phyloP scores from a whole-genome alignment of 2,797 vertebrate species.

The Astyanax mexicanus region DNA sequence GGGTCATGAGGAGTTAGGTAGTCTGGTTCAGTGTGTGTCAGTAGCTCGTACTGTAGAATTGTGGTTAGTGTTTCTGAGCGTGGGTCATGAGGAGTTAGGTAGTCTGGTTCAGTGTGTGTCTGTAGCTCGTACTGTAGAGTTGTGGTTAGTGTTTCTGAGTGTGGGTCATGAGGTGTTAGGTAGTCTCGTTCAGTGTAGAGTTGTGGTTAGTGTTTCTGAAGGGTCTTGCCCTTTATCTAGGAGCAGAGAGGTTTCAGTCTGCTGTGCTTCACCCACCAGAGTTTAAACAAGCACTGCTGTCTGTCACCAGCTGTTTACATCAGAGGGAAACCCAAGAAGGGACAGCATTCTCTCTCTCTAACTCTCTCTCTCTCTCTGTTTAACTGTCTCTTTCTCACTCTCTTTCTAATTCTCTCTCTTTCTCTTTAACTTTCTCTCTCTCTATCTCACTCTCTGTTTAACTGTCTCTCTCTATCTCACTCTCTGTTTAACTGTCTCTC shows the following conservation, averaged over 20 bases:
- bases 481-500: neutral
- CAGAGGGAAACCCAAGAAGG: slow-evolving; percentile 68
- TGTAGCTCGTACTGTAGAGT: no score
- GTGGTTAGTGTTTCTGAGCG: no score
- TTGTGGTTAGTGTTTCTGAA: slow-evolving; percentile 29
- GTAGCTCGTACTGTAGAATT: no score
- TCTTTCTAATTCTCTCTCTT: neutral
- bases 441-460: neutral
- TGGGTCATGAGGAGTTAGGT: no score
- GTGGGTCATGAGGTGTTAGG: no score
- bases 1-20: no score
- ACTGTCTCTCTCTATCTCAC: neutral
- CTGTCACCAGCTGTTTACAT: slow-evolving; percentile 74
- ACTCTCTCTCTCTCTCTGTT: neutral
- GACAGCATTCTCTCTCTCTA: slow-evolving; percentile 29
- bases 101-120: no score
- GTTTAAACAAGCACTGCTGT: slow-evolving; percentile 73
- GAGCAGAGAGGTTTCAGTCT: slow-evolving; percentile 45
- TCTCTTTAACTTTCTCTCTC: neutral
- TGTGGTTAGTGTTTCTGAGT: no score
- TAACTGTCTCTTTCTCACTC: neutral
- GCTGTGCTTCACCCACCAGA: slow-evolving; percentile 63
- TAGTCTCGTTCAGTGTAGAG: slow-evolving; percentile 17
- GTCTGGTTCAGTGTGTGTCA: no score
- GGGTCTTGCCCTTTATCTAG: slow-evolving; percentile 36